Conservation (phyloP, 2,113 vertebrate genomes). For the Myiagra hebetior region DNA sequence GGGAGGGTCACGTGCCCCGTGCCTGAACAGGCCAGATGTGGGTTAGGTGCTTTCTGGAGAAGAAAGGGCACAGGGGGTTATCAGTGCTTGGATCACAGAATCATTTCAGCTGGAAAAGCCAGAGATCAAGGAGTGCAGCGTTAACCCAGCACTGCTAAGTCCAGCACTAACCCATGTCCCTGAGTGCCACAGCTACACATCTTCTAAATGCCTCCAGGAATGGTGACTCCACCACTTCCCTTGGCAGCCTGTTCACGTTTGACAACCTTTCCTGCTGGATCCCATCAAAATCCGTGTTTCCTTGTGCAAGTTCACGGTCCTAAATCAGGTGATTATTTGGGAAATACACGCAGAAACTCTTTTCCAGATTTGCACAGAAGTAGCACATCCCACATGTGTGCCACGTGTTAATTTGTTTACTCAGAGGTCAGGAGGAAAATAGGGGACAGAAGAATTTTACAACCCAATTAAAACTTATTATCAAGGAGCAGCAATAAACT, state of each 20-base stretch:
- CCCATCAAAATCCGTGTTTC: background rate
- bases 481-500: background rate
- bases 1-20: rapidly evolving
- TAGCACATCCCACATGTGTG: background rate
- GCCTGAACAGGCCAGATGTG: background rate
- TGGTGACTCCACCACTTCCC: background rate
- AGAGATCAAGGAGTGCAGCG: background rate
- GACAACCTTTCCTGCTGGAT: background rate
- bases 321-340: background rate
- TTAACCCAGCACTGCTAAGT: background rate
- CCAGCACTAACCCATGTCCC: no score
- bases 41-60: background rate
- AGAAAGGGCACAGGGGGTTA: background rate
- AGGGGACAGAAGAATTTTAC: background rate
- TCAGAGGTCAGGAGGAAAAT: background rate
- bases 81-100: background rate
- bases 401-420: background rate
- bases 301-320: background rate
- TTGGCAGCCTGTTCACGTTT: background rate
- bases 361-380: background rate
- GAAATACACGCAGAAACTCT: background rate
- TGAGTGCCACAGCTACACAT: background rate
- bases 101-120: background rate
- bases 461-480: conserved; percentile 5
- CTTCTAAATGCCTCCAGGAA: background rate